Percentiles rank a stretch among this genome's conserved stretches.
Evolutionary conservation across 2,797 vertebrate species (phyloP).

Genomic region (Lophius americanus): DNA sequence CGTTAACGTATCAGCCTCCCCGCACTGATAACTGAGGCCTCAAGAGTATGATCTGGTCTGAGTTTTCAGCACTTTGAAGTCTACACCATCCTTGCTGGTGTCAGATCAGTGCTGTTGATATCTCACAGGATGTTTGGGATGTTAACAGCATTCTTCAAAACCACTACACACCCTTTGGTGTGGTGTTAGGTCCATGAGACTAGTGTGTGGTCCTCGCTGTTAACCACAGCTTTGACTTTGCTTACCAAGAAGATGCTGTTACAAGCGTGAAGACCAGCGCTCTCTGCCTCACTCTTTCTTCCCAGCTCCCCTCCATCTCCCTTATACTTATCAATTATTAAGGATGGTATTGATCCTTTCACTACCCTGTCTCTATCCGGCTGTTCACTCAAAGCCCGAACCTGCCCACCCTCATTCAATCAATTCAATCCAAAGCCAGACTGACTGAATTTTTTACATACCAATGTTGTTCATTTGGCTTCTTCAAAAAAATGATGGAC

Average conservation of each 20-base stretch:
- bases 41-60: slow-evolving; percentile 18
- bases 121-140: slow-evolving; percentile 57
- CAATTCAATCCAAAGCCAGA: slow-evolving; percentile 70
- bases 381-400: slow-evolving; percentile 83
- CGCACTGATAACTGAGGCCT: background rate
- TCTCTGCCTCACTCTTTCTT: slow-evolving; percentile 59
- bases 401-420: slow-evolving; percentile 77
- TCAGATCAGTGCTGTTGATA: slow-evolving; percentile 44
- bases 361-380: slow-evolving; percentile 82
- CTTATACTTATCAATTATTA: slow-evolving; percentile 87
- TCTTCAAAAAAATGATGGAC: slow-evolving; percentile 35
- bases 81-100: slow-evolving; percentile 23
- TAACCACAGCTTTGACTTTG: slow-evolving; percentile 82
- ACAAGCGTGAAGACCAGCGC: slow-evolving; percentile 65
- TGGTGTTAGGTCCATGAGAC: slow-evolving; percentile 40
- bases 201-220: slow-evolving; percentile 70
- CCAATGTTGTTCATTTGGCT: slow-evolving; percentile 49
- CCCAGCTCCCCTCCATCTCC: slow-evolving; percentile 60
- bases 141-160: slow-evolving; percentile 60
- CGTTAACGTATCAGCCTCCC: slow-evolving; percentile 19
- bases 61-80: slow-evolving; percentile 35
- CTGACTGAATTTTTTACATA: slow-evolving; percentile 50
- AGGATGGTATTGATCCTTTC: slow-evolving; percentile 84
- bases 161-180: slow-evolving; percentile 52
- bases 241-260: slow-evolving; percentile 80